Evolutionary conservation across 2,113 vertebrate genomes (phyloP), one percentile per base, ranked within the genome.

Genomic region (Columba livia): DNA sequence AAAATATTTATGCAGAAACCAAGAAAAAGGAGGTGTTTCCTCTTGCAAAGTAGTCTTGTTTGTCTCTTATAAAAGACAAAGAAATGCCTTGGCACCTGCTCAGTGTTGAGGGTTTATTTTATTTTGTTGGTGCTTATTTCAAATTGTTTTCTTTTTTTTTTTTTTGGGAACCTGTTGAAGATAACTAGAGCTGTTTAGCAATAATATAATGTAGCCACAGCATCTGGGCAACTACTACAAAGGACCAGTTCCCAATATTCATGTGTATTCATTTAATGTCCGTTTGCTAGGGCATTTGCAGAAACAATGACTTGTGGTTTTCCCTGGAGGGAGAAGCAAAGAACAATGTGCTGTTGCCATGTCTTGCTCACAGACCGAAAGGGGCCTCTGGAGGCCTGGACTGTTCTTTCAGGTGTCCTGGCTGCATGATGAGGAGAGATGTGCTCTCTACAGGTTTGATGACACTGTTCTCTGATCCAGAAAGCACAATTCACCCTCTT

Each of bases 1-100:
- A 81, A 82, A 85, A 65, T 61, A 66, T 69, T 89, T 91, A 44
- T 61, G 44, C 34, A 88, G 48, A 82, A 87, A 64, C 2, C 8
- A 36, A 74, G 31, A 84, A 93, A 29, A 8, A 53, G 57, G 57
- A 89, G 64, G 18, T 78, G 8, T 42, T 93, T 94, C 44, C 88
- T 26, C 29, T 51, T 53, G 23, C 32, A 67, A 81, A 60, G n/a
- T 11, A 51, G 29, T 20, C 17, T 79, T 84, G 4, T 65, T 86
- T 77, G 11, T 36, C 5, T 51, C 20, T 84, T 78, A 36, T 11
- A 40, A 84, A 90, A 62, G 5, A 58, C 2, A 36, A 24, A n/a
- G 15, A 75, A 72, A 47, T 48, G 5, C 32, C 56, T 86, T 74
- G 6, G 36, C 29, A 61, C 18, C 11, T 72, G 5, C 9, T 91